Evolutionary conservation across 2,113 vertebrate species (phyloP).

Genomic region (Phyllostomus discolor): DNA sequence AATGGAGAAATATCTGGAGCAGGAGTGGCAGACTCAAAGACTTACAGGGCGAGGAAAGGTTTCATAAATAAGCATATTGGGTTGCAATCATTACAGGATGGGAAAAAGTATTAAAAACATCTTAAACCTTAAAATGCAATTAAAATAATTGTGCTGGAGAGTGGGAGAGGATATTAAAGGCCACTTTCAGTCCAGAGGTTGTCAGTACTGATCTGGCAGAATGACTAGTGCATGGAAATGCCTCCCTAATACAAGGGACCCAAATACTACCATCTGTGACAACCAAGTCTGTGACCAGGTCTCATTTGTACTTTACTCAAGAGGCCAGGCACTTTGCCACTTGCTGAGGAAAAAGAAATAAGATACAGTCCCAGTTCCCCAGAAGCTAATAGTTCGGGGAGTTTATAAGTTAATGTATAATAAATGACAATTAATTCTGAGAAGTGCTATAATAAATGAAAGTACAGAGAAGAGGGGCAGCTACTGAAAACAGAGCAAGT

Average conservation of each 20-base stretch:
- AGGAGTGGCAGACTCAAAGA: not conserved
- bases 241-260: not conserved
- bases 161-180: not conserved
- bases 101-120: not conserved
- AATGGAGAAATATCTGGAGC: not conserved
- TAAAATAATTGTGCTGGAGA: not conserved
- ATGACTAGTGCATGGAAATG: not conserved
- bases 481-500: not conserved
- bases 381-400: not conserved
- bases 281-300: not conserved
- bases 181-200: not conserved
- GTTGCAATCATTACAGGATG: not conserved
- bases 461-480: not conserved
- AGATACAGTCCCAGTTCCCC: not conserved
- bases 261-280: not conserved
- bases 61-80: not conserved
- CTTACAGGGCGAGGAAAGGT: not conserved
- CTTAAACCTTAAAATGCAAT: not conserved
- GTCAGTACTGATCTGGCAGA: not conserved
- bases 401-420: not conserved
- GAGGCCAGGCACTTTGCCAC: accelerated
- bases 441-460: not conserved
- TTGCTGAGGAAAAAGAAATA: not conserved
- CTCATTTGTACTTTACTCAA: not conserved
- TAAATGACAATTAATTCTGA: not conserved